Base-by-base conservation (phyloP, 2,113 vertebrate genomes). In the Poicephalus meyeri region DNA sequence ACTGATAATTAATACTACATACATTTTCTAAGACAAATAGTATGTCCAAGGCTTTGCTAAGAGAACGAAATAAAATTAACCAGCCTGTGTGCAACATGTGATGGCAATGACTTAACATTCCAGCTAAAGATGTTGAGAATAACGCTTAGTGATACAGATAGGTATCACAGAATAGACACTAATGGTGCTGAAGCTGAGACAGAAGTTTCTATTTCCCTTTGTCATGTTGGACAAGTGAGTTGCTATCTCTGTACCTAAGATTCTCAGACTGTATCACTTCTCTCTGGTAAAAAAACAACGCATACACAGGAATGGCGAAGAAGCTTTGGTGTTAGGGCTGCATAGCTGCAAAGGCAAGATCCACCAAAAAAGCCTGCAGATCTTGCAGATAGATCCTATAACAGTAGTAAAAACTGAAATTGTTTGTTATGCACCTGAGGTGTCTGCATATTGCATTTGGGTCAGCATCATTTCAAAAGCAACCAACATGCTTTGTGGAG, bases 261-360 rank as follows among this genome's bases (percentile, higher is more conserved):
- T 39, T 60, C 8, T 9, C 1, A 41, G 35, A 26, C 50, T 0
- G 0, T 16, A 13, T 10, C 1, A 16, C 25, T 86, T 82, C 10
- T 7, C 11, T 53, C 17, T 13, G 25, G 19, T 25, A 37, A 76
- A 84, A 79, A 20, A 25, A 10, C 46, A 60, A 65, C 0, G 2
- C 11, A 28, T 7, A 3, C 9, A 15, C 2, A 49, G 11, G 26
- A 53, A 26, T 0, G 0, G 4, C 3, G 4, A 31, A 49, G 16
- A 37, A 4, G 2, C 1, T 66, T 44, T 63, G 19, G 11, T 20
- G 52, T 6, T 5, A 21, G 14, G 8, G 14, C 1, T 71, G 6
- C 6, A 13, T 33, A 55, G 31, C 7, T 58, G 16, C 7, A 37
- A 46, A 71, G 18, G 6, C 24, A 56, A 56, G 20, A 83, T 56